Percentiles rank a stretch among this genome's conserved stretches.
Evolutionary conservation across 2,113 vertebrate genomes (phyloP).

Genomic region (Speoplatyrhinus poulsoni): DNA sequence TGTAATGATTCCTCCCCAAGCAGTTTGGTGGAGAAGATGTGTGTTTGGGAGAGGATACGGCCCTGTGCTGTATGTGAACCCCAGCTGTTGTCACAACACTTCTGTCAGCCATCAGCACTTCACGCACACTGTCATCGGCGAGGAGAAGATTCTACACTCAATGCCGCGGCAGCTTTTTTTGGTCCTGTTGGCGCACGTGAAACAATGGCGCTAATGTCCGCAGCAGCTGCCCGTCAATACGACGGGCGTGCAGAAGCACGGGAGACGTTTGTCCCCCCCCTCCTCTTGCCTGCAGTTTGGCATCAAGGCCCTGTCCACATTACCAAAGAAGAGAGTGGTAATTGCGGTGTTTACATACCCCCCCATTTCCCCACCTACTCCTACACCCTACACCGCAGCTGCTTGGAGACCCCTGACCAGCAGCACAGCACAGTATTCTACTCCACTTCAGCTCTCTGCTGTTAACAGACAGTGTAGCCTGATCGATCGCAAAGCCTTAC

Average conservation of each 20-base stretch:
- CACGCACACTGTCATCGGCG: slow-evolving; percentile 28
- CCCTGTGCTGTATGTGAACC: slow-evolving; percentile 30
- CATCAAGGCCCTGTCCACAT: slow-evolving; percentile 32
- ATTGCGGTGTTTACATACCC: slow-evolving; percentile 59
- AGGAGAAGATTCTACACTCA: slow-evolving; percentile 14
- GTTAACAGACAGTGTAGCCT: slow-evolving; percentile 20
- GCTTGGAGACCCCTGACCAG: slow-evolving; percentile 35
- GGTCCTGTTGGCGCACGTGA: slow-evolving; percentile 21
- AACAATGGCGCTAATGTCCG: slow-evolving; percentile 17
- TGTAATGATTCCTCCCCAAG: slow-evolving; percentile 27
- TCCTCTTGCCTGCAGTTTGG: slow-evolving; percentile 33
- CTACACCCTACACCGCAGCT: slow-evolving; percentile 54
- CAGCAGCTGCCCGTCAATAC: slow-evolving; percentile 43
- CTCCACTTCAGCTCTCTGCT: slow-evolving; percentile 8
- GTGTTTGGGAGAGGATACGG: slow-evolving; percentile 40
- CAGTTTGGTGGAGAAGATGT: slow-evolving; percentile 26
- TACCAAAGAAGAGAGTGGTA: slow-evolving; percentile 44
- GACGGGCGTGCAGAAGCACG: slow-evolving; percentile 12
- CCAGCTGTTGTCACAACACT: slow-evolving; percentile 33
- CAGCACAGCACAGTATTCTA: slow-evolving; percentile 14
- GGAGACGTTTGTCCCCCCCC: slow-evolving; percentile 25
- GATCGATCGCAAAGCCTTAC: slow-evolving; percentile 9
- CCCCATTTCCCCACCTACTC: slow-evolving; percentile 32
- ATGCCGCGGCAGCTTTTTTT: neutral
- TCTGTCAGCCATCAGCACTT: slow-evolving; percentile 46